Evolutionary conservation across 2,888 invertebrate genomes (phyloP).

Genomic region (Oxycera nigricornis): DNA sequence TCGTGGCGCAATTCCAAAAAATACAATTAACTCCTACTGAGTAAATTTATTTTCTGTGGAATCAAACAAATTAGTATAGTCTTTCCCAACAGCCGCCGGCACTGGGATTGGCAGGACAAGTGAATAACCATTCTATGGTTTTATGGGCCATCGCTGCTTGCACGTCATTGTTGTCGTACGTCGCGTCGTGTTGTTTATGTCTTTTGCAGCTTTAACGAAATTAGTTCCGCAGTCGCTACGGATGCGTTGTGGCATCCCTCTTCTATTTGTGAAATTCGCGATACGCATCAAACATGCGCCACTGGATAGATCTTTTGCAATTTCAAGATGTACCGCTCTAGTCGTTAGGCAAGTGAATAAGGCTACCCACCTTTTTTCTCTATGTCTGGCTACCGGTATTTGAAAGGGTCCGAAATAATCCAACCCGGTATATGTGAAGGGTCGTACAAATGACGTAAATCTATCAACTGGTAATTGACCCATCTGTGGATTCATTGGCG

Average conservation of each 20-base stretch:
- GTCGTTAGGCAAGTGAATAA: constrained; percentile 45
- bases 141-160: constrained; percentile 4
- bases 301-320: not conserved
- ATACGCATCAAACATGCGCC: not conserved
- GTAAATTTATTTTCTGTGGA: too few species aligned
- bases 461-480: not conserved
- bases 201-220: constrained; percentile 43
- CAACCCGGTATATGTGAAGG: not conserved
- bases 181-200: too few species aligned
- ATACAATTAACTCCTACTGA: too few species aligned
- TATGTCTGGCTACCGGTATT: constrained; percentile 37
- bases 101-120: too few species aligned
- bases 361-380: constrained; percentile 43
- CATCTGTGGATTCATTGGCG: not conserved
- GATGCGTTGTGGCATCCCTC: constrained; percentile 43
- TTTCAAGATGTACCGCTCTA: constrained; percentile 25
- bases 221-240: constrained; percentile 46
- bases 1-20: too few species aligned
- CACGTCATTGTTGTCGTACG: too few species aligned
- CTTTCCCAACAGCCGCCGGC: too few species aligned
- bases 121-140: constrained; percentile 10
- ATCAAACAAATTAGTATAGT: too few species aligned
- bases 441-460: not conserved
- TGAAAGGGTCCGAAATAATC: constrained; percentile 47
- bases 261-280: constrained; percentile 12